phyloP scores from a whole-genome alignment of 2,888 invertebrate genomes.

The Spatulosminthurus flaviceps region DNA sequence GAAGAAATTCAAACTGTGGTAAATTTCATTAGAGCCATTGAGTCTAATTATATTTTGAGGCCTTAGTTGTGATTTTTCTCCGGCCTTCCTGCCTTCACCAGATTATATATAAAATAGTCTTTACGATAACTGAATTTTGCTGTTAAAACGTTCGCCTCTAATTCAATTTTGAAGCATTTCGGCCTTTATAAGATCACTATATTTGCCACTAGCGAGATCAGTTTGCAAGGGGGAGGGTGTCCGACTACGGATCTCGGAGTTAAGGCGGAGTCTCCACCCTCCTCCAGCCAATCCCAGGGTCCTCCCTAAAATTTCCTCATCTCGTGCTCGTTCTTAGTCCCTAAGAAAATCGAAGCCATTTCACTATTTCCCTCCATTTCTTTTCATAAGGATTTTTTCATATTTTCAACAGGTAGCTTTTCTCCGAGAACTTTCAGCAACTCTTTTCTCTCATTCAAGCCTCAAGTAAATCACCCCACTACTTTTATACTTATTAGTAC shows the following conservation, averaged over 20 bases:
- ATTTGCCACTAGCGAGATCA: constrained; percentile 51
- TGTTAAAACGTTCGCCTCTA: constrained; percentile 64
- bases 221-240: constrained; percentile 38
- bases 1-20: constrained; percentile 62
- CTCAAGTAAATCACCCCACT: constrained; percentile 46
- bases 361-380: constrained; percentile 43
- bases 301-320: neutral
- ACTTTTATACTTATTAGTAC: constrained; percentile 52
- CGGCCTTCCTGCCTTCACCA: constrained; percentile 52
- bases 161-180: constrained; percentile 64
- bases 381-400: constrained; percentile 47
- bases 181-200: constrained; percentile 64
- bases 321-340: constrained; percentile 9
- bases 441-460: constrained; percentile 24
- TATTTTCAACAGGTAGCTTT: constrained; percentile 61
- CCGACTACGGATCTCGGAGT: constrained; percentile 24
- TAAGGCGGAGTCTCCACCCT: constrained; percentile 46
- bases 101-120: constrained; percentile 62
- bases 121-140: constrained; percentile 64
- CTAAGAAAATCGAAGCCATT: constrained; percentile 43
- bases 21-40: constrained; percentile 63
- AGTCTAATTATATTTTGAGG: constrained; percentile 64
- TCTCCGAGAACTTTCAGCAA: constrained; percentile 19
- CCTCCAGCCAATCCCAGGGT: constrained; percentile 44
- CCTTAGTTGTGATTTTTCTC: constrained; percentile 62